Conservation (phyloP, 2,113 vertebrate species). For the Oncorhynchus gorbuscha region DNA sequence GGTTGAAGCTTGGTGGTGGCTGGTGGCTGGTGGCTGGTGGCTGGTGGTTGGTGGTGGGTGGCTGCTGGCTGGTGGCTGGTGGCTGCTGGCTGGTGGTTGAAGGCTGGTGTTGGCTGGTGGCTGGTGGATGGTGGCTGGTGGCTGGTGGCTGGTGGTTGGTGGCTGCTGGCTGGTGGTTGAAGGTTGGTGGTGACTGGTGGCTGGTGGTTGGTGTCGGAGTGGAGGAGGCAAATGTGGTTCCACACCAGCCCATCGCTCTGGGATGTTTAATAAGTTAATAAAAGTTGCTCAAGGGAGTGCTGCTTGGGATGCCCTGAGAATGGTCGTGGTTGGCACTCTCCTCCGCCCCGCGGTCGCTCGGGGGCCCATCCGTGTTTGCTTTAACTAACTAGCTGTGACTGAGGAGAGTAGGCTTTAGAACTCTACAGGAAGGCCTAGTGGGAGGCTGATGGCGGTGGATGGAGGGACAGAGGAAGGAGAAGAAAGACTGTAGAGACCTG, state of each 20-base stretch:
- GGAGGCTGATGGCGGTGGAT: constrained; percentile 9
- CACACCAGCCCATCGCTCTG: constrained; percentile 55
- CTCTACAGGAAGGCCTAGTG: constrained; percentile 5
- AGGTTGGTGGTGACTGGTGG: no score
- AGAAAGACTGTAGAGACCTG: constrained; percentile 22
- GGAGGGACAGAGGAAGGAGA: neutral
- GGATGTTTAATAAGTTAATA: constrained; percentile 82
- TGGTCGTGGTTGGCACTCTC: constrained; percentile 73
- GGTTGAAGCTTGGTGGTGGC: constrained; percentile 36
- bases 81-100: no score
- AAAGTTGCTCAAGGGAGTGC: constrained; percentile 74
- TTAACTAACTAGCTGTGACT: constrained; percentile 77
- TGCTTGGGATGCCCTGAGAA: constrained; percentile 59
- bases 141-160: no score
- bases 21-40: constrained; percentile 43
- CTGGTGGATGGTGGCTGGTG: no score
- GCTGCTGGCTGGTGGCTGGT: neutral
- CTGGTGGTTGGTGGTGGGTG: constrained; percentile 35
- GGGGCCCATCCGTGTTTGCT: constrained; percentile 67
- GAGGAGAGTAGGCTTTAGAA: constrained; percentile 52
- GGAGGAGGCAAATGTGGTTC: constrained; percentile 19
- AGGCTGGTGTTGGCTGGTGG: constrained; percentile 16
- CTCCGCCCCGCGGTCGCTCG: constrained; percentile 54
- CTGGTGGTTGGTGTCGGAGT: no score
- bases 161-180: no score